These are phyloP conservation scores for Phrynocephalus guinanensis DNA, from an alignment of 2,797 vertebrate species.

Conservation along the genomic window DNA sequence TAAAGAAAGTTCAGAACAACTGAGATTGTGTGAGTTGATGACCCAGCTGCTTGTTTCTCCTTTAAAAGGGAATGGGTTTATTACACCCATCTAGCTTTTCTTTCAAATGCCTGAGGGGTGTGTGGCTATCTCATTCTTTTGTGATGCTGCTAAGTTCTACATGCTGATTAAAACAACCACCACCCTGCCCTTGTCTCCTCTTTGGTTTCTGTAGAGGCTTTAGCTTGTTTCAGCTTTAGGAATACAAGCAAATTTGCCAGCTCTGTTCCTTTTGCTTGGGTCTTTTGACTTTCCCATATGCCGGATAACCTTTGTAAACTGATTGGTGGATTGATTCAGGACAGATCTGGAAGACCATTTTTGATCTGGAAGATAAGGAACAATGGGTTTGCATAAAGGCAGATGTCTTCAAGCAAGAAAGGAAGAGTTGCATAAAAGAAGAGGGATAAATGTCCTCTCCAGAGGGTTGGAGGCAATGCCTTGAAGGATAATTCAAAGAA, in stretches of 20 bases:
- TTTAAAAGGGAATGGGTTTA: slow-evolving; percentile 42
- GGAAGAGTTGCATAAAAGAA: no score
- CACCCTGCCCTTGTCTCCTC: background rate
- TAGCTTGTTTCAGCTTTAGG: fast-evolving
- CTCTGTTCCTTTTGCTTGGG: background rate
- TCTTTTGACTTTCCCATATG: background rate
- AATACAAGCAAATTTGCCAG: background rate
- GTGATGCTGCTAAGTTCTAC: slow-evolving; percentile 9
- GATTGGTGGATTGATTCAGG: background rate
- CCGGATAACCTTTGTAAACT: fast-evolving
- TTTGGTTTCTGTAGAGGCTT: fast-evolving
- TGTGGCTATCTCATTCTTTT: background rate
- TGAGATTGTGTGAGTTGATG: background rate
- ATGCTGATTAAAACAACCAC: background rate
- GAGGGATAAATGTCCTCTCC: background rate
- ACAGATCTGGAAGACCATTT: no score
- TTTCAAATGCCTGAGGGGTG: background rate
- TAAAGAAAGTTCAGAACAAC: background rate
- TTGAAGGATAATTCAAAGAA: background rate
- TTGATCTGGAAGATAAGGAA: background rate
- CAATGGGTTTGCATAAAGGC: background rate
- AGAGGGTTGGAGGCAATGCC: background rate
- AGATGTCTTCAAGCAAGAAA: background rate
- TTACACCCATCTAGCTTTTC: background rate
- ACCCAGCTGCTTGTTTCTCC: slow-evolving; percentile 19